phyloP scores from a whole-genome alignment of 2,888 invertebrate species.

The Ophion costatus region DNA sequence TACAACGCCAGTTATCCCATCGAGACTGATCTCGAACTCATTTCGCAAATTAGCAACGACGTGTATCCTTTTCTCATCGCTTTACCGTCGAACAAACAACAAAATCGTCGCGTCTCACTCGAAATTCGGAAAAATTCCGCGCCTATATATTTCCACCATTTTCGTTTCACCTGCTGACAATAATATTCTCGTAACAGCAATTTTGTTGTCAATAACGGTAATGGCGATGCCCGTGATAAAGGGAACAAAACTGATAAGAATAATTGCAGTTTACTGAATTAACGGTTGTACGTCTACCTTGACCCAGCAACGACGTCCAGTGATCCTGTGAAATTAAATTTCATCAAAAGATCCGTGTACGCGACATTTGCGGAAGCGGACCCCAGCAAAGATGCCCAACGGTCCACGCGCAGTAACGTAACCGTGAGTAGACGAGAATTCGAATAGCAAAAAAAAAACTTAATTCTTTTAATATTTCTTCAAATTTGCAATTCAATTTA shows the following conservation, averaged over 20 bases:
- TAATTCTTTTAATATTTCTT: background rate
- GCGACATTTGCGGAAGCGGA: conserved; percentile 83
- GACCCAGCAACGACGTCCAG: conserved; percentile 78
- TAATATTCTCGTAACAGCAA: background rate
- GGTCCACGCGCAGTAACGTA: background rate
- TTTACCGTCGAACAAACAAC: background rate
- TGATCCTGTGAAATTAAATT: conserved; percentile 85
- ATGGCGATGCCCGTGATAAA: no score
- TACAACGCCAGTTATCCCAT: conserved; percentile 89
- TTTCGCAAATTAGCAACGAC: conserved; percentile 87
- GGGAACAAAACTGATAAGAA: no score
- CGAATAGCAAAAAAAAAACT: background rate
- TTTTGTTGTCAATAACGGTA: no score
- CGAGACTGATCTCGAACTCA: conserved; percentile 87
- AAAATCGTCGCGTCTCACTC: background rate
- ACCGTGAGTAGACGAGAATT: conserved; percentile 60
- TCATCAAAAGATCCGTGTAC: conserved; percentile 85
- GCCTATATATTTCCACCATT: background rate
- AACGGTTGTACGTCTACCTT: conserved; percentile 61
- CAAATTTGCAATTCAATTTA: no score
- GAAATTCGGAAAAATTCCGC: no score
- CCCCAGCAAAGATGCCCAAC: background rate
- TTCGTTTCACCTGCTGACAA: background rate
- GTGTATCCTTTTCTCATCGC: conserved; percentile 87
- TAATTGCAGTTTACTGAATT: no score